Base-by-base conservation (phyloP, 2,888 invertebrate species). In the Drosophila neotestacea region DNA sequence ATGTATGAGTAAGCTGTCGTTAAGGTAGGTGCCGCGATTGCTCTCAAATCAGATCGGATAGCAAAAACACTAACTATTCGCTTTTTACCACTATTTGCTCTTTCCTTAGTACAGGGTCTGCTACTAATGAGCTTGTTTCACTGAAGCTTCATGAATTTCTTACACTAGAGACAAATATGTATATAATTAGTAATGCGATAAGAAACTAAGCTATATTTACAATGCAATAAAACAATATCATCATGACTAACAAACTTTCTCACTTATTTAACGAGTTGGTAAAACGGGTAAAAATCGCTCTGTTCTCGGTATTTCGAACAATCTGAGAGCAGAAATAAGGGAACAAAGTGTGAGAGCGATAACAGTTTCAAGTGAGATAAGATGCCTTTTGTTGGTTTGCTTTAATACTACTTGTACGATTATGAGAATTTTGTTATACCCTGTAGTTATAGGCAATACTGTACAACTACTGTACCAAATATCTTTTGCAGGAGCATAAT, bases 311-410 rank as follows among this genome's bases (percentile, higher is more conserved):
- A 27, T 22, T 22, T 22, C 22, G 22, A 22, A 22, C n/a, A 22
- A 52, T 16, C 41, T 3, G 34, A 61, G 67, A 58, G 44, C 16
- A 39, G 16, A 47, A 48, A 41, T 13, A 58, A 38, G 28, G 28
- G 34, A 30, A 36, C 22, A 55, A 22, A 10, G 39, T 13, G 27
- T 30, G 58, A 69, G 67, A 64, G 76, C 59, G 86, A 80, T 83
- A 86, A 83, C 54, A 77, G 61, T 44, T 39, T 7, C 34, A 60
- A 56, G 27, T 48, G 62, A 77, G 88, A 84, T 84, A 88, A 84
- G 84, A 71, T 75, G 79, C 50, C 58, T 47, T 28, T 54, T 69
- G 59, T 64, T 69, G 60, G 47, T 62, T 63, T 73, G 59, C 50
- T 61, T 79, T 60, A 13, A 41, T 38, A 28, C 22, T 54, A 30